These are phyloP conservation scores for Psilopsiagon aymara DNA, from an alignment of 2,113 vertebrate genomes.

Conservation along the genomic window DNA sequence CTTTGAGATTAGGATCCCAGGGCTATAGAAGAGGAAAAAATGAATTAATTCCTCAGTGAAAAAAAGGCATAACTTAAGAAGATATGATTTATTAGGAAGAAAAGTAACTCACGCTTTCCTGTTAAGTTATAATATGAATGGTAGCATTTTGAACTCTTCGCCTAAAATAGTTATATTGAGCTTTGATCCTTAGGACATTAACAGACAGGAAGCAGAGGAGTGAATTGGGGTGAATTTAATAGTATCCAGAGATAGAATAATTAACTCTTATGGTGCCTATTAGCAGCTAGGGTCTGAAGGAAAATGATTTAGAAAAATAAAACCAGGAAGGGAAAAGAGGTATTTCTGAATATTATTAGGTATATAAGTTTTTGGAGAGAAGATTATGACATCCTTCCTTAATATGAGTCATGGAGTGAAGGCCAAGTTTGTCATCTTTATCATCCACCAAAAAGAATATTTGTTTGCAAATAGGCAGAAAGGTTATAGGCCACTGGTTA, in stretches of 20 bases:
- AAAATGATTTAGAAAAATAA: neutral
- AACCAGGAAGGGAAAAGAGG: neutral
- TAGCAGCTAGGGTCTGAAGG: neutral
- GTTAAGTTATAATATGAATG: constrained; percentile 6
- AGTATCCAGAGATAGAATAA: constrained; percentile 52
- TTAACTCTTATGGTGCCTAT: constrained; percentile 35
- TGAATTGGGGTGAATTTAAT: constrained; percentile 57
- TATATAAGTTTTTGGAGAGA: neutral
- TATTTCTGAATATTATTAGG: neutral
- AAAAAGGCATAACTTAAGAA: neutral
- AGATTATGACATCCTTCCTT: neutral
- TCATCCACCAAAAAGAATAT: neutral
- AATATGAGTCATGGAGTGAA: neutral
- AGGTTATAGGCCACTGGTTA: neutral
- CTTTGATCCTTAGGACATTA: constrained; percentile 34
- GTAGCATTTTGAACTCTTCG: constrained; percentile 51
- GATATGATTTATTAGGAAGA: constrained; percentile 11
- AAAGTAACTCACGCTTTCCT: constrained; percentile 7
- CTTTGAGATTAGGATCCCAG: neutral
- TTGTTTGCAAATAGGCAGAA: neutral
- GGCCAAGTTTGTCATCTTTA: neutral
- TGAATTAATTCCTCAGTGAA: neutral
- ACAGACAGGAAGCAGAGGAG: constrained; percentile 48
- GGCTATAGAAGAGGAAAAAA: neutral
- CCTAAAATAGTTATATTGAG: constrained; percentile 35